These are phyloP conservation scores for Telmatherina bonti DNA, from an alignment of 2,797 vertebrate species.

Conservation along the genomic window DNA sequence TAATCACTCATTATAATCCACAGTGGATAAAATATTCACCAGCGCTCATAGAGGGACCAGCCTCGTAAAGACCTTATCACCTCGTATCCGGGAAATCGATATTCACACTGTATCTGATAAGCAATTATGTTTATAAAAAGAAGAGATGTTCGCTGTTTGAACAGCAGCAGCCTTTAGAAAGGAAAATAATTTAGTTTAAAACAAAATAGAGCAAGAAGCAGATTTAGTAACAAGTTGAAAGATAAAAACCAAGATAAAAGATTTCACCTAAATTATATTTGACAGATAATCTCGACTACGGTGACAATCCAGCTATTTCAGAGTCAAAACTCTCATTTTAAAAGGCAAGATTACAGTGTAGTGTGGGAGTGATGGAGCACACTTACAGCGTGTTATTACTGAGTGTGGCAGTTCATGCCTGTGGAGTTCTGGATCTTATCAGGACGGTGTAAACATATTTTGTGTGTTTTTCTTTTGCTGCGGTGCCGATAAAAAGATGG, in stretches of 20 bases:
- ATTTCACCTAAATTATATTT: conserved; percentile 5
- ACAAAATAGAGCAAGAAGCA: conserved; percentile 4
- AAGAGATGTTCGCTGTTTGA: conserved; percentile 8
- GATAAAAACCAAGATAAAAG: conserved; percentile 13
- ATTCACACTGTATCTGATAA: conserved; percentile 73
- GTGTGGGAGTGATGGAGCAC: conserved; percentile 1
- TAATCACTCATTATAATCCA: conserved; percentile 75
- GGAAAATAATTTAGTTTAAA: background rate
- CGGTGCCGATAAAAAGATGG: conserved; percentile 68
- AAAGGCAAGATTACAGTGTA: conserved; percentile 13
- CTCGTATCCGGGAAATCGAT: conserved; percentile 68
- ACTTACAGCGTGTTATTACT: conserved; percentile 43
- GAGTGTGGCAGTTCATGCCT: conserved; percentile 46
- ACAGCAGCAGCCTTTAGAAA: conserved; percentile 12
- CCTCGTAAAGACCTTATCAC: conserved; percentile 71
- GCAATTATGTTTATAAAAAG: conserved; percentile 48
- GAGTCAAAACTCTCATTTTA: conserved; percentile 3
- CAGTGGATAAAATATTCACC: conserved; percentile 66
- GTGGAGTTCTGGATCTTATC: conserved; percentile 69
- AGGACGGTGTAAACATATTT: conserved; percentile 69
- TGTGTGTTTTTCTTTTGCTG: conserved; percentile 64
- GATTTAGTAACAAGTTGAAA: conserved; percentile 10
- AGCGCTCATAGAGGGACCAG: conserved; percentile 34
- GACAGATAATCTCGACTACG: conserved; percentile 13
- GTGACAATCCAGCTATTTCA: background rate